phyloP scores from a whole-genome alignment of 2,797 vertebrate genomes.

The Manis pentadactyla region DNA sequence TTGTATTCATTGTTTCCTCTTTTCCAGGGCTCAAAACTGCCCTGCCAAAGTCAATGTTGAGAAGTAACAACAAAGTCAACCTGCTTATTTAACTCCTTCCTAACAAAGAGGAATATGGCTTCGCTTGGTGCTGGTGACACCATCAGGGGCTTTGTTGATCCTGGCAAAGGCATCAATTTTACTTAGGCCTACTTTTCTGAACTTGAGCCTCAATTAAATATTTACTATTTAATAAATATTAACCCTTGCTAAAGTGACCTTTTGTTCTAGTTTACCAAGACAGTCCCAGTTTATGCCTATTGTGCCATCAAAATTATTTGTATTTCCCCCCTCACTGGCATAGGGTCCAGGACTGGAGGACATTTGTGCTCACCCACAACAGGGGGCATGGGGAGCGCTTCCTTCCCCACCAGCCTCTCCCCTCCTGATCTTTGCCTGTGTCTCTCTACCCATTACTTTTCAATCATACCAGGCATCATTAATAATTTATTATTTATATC shows the following conservation, averaged over 20 bases:
- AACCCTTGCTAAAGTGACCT: background rate
- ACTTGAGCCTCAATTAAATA: background rate
- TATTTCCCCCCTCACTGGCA: background rate
- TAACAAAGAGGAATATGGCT: fast-evolving
- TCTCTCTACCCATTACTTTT: background rate
- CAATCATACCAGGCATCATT: background rate
- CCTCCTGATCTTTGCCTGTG: background rate
- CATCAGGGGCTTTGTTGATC: background rate
- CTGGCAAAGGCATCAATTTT: background rate
- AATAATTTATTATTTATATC: constrained; percentile 14
- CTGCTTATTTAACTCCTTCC: background rate
- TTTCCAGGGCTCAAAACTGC: background rate
- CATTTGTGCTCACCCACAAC: fast-evolving
- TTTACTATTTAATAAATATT: background rate
- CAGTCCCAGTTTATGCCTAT: no score
- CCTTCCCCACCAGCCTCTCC: background rate
- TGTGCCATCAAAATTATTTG: background rate
- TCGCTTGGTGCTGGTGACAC: background rate
- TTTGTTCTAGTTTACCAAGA: background rate
- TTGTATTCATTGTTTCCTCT: background rate
- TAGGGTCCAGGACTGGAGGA: background rate
- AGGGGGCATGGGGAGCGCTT: fast-evolving
- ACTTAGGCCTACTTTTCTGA: background rate
- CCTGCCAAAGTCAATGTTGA: background rate
- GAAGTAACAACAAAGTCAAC: background rate